A percentile compares a stretch with the other conserved stretches of the same genome.
phyloP scores from a whole-genome alignment of 2,113 vertebrate genomes.

The Centrocercus urophasianus region DNA sequence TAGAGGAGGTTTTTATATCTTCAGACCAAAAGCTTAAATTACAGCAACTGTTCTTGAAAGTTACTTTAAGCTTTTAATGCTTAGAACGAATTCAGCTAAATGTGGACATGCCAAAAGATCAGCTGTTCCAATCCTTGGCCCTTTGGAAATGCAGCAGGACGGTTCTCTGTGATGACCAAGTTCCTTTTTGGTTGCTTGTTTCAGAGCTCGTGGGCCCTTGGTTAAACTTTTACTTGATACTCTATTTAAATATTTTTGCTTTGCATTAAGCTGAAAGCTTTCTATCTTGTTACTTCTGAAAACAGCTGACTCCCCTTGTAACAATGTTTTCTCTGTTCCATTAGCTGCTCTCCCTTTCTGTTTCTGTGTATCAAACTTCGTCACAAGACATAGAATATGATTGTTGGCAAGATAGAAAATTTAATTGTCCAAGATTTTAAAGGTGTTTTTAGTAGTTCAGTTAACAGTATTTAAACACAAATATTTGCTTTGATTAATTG shows the following conservation, averaged over 20 bases:
- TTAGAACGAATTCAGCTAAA: not conserved
- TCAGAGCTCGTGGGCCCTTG: not conserved
- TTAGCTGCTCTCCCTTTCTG: not conserved
- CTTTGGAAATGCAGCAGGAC: not conserved
- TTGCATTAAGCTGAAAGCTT: not conserved
- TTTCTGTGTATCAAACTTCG: not conserved
- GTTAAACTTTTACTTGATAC: not conserved
- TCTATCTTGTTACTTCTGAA: not conserved
- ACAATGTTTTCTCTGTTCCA: not conserved
- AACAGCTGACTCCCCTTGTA: not conserved
- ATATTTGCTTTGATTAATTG: not conserved
- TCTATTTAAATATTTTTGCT: not conserved
- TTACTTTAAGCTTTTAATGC: not conserved
- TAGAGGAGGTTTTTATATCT: not conserved
- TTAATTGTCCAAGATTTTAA: not conserved
- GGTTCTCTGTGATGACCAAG: not conserved
- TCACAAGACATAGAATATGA: not conserved
- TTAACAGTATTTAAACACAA: not conserved
- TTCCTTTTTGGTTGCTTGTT: not conserved
- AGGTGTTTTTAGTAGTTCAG: not conserved
- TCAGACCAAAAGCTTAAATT: not conserved
- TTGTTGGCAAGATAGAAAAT: not conserved
- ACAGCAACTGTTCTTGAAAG: not conserved
- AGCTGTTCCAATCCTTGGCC: not conserved
- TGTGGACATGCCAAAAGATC: not conserved